phyloP scores from a whole-genome alignment of 2,888 invertebrate genomes.

The Drosophila kanekoi region DNA sequence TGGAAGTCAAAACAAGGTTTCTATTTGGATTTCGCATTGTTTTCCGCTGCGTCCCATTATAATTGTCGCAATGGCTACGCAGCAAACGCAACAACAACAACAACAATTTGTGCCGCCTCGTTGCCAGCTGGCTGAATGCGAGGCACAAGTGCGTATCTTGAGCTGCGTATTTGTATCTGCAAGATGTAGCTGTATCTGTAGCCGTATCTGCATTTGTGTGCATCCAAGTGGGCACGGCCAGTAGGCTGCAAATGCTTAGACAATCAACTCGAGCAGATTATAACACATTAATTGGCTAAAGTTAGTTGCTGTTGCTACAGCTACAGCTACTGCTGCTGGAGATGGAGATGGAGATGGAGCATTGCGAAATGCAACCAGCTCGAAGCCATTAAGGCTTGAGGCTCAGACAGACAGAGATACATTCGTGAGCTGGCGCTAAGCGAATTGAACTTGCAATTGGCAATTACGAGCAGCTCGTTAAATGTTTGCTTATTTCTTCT shows the following conservation, averaged over 20 bases:
- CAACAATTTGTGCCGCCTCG: conserved; percentile 73
- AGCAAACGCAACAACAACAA: conserved; percentile 43
- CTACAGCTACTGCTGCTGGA: not conserved
- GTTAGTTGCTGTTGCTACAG: conserved; percentile 16
- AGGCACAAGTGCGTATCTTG: conserved; percentile 45
- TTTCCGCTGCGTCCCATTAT: conserved; percentile 67
- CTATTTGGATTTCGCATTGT: conserved; percentile 67
- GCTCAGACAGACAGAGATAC: not conserved
- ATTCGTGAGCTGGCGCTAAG: conserved; percentile 20
- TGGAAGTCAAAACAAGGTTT: conserved; percentile 45
- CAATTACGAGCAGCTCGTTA: conserved; percentile 55
- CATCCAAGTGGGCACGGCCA: conserved; percentile 11
- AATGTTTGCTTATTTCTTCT: conserved; percentile 47
- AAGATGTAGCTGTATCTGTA: conserved; percentile 4
- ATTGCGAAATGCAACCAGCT: conserved; percentile 21
- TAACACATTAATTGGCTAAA: conserved; percentile 50
- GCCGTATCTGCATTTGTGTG: conserved; percentile 37
- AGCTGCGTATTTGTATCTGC: conserved; percentile 15
- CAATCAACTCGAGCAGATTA: conserved; percentile 42
- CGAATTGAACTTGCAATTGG: conserved; percentile 50
- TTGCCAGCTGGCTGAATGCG: conserved; percentile 41
- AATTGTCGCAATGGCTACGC: conserved; percentile 67
- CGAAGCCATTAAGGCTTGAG: conserved; percentile 16
- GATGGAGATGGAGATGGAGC: not conserved
- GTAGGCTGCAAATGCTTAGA: conserved; percentile 30